phyloP scores from a whole-genome alignment of 2,888 invertebrate species.

The Epicampocera succincta region DNA sequence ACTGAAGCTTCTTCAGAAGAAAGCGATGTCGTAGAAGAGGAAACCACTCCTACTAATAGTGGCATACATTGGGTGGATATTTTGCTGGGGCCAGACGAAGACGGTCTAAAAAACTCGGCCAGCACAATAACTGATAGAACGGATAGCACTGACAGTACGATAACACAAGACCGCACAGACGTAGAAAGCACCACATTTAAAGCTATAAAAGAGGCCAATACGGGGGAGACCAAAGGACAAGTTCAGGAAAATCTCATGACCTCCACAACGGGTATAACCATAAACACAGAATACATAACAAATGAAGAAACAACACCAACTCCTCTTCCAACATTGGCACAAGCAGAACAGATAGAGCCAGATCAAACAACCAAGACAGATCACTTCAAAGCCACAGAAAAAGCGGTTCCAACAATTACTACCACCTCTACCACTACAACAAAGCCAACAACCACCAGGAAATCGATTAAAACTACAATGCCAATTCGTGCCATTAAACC shows the following conservation, averaged over 20 bases:
- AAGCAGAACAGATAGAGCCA: conserved; percentile 50
- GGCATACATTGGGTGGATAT: conserved; percentile 76
- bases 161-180: conserved; percentile 57
- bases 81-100: conserved; percentile 76
- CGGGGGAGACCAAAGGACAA: conserved; percentile 74
- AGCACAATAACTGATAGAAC: conserved; percentile 37
- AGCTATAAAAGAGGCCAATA: conserved; percentile 72
- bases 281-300: conserved; percentile 9
- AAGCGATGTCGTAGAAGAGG: conserved; percentile 57
- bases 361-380: background rate
- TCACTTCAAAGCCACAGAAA: conserved; percentile 27
- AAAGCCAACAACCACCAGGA: conserved; percentile 17
- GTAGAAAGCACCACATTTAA: conserved; percentile 69
- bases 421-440: background rate
- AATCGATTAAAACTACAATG: conserved; percentile 8
- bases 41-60: conserved; percentile 69
- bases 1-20: conserved; percentile 50
- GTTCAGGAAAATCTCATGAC: conserved; percentile 63
- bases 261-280: conserved; percentile 45
- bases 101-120: conserved; percentile 63
- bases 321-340: conserved; percentile 25
- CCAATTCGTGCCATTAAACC: conserved; percentile 32
- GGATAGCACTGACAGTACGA: conserved; percentile 40
- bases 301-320: conserved; percentile 57
- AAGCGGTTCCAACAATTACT: background rate